These are phyloP conservation scores for Danio aesculapii DNA, from an alignment of 2,797 vertebrate genomes.

Conservation along the genomic window DNA sequence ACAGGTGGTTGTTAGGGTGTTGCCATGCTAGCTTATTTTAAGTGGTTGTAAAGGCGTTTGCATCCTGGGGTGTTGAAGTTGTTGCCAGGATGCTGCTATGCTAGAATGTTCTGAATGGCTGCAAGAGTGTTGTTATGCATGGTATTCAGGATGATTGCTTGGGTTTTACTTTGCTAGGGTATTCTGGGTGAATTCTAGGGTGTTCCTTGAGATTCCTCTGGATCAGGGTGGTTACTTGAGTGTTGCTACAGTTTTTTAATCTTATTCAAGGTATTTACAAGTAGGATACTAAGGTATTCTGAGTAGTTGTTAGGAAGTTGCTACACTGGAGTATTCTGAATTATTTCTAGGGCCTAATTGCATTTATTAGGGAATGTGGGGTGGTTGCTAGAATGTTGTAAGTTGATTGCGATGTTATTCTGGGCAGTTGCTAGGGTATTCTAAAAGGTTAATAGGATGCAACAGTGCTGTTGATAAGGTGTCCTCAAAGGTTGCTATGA, in stretches of 20 bases:
- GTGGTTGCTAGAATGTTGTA: neutral
- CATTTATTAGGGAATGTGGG: no score
- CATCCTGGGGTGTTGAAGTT: no score
- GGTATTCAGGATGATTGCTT: neutral
- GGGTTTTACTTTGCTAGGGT: neutral
- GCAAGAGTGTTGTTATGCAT: no score
- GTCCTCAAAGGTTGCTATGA: neutral
- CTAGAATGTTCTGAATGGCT: neutral
- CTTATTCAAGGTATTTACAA: neutral
- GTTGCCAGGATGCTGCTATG: no score
- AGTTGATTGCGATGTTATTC: neutral
- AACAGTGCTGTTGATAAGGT: neutral
- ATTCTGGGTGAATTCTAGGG: slow-evolving; percentile 18
- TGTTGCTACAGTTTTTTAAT: no score
- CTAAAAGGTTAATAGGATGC: no score
- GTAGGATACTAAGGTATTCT: no score
- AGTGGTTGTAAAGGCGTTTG: neutral
- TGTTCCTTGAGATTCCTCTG: no score
- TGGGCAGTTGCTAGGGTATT: neutral
- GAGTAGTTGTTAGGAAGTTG: neutral
- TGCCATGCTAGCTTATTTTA: neutral
- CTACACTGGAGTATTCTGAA: no score
- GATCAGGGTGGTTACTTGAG: no score
- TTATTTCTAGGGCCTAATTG: no score
- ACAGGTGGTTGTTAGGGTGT: no score